These are phyloP conservation scores for Tolmerus cingulatus DNA, from an alignment of 2,888 invertebrate genomes.

Conservation along the genomic window DNA sequence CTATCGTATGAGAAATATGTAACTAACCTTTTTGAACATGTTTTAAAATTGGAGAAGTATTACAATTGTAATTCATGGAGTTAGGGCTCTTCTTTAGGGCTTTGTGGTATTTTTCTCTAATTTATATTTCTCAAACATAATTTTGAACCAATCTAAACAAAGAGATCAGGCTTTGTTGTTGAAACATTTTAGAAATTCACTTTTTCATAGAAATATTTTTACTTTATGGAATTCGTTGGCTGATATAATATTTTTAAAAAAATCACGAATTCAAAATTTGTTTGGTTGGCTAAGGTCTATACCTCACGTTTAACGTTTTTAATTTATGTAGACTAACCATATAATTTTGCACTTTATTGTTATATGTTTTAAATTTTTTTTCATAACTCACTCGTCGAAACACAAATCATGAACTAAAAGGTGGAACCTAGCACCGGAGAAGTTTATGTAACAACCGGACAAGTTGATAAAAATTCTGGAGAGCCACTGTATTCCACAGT, in stretches of 20 bases:
- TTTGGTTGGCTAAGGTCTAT: no score
- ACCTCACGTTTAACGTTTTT: background rate
- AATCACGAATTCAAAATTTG: no score
- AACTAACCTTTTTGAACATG: background rate
- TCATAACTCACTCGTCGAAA: background rate
- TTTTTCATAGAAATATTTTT: no score
- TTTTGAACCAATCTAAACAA: no score
- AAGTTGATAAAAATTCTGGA: constrained; percentile 71
- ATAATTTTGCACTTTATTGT: background rate
- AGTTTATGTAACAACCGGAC: constrained; percentile 71
- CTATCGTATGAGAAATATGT: background rate
- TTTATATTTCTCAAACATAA: no score
- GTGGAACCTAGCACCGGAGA: background rate
- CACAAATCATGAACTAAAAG: background rate
- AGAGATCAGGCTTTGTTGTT: no score
- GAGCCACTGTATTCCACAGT: constrained; percentile 74
- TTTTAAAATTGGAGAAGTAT: background rate
- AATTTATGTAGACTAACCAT: background rate
- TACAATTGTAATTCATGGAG: background rate
- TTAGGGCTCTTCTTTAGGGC: background rate
- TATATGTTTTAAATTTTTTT: background rate
- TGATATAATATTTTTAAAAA: no score
- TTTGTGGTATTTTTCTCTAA: no score
- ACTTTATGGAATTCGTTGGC: no score
- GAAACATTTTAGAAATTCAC: no score